Evolutionary conservation across 2,797 vertebrate species (phyloP).

Genomic region (Sebastes umbrosus): DNA sequence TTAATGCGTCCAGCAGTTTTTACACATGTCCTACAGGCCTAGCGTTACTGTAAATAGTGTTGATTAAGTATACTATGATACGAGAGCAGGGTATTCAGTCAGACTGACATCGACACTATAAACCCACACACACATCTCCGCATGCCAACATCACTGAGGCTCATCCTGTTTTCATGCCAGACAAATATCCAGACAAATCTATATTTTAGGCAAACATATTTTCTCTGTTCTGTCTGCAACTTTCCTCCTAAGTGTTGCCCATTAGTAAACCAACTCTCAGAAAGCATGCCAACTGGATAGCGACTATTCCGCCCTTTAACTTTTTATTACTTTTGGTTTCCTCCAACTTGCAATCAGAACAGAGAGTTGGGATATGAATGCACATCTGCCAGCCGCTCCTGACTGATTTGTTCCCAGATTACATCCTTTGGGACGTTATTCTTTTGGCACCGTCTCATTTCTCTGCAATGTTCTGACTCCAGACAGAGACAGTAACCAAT

Average conservation of each 20-base stretch:
- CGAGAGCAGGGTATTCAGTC: background rate
- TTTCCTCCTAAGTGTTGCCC: slow-evolving; percentile 13
- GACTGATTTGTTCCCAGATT: slow-evolving; percentile 50
- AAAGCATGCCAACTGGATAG: slow-evolving; percentile 6
- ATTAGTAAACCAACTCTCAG: background rate
- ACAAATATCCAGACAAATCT: slow-evolving; percentile 12
- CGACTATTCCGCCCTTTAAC: slow-evolving; percentile 12
- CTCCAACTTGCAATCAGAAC: slow-evolving; percentile 21
- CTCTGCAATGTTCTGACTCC: slow-evolving; percentile 29
- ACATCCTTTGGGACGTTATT: slow-evolving; percentile 37
- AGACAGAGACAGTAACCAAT: slow-evolving; percentile 44
- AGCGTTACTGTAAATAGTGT: slow-evolving; percentile 6
- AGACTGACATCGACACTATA: background rate
- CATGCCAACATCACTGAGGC: background rate
- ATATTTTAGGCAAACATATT: slow-evolving; percentile 21
- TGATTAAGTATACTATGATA: slow-evolving; percentile 22
- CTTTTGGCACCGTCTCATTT: slow-evolving; percentile 31
- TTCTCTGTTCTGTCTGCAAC: background rate
- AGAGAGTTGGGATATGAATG: slow-evolving; percentile 19
- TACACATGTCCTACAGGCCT: slow-evolving; percentile 34
- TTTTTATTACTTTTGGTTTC: slow-evolving; percentile 24
- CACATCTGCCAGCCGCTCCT: slow-evolving; percentile 34
- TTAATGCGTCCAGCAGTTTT: slow-evolving; percentile 15
- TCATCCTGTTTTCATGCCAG: slow-evolving; percentile 17
- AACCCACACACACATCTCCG: background rate